Evolutionary conservation across 35 echinoderm and acorn worm species (phyloP), one percentile per base, ranked within the genome.

Genomic region (Diadema setosum): DNA sequence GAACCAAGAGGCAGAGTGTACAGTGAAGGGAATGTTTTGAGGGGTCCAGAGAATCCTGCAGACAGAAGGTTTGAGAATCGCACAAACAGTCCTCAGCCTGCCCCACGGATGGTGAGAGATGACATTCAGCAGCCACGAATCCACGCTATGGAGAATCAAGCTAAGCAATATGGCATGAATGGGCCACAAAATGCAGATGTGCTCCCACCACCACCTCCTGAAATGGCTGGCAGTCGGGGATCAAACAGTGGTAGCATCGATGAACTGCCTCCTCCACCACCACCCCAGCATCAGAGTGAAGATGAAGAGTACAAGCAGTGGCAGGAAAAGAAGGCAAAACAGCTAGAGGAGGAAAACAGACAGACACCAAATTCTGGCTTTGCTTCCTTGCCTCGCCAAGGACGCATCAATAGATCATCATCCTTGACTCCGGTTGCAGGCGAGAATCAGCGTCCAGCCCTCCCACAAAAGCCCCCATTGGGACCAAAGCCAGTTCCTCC

Each of bases 331-430:
- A 87, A 34, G 52, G 60, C 39, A 42, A 46, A 75, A 17, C 32
- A 42, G 56, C 64, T 74, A 5, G 42, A 70, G 49, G 85, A 75
- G 25, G 85, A 87, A 27, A 20, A 45, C 16, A 87, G 64, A 18
- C 61, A 87, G 27, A 35, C 73, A 5, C 73, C 73, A 14, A 78
- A 39, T 20, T 78, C 73, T 25, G 80, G 74, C 9, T 96, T 88
- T 86, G 94, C 94, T 42, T 96, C 94, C 26, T 70, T 96, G 20
- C 94, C 94, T 26, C 64, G 94, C 33, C 94, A 96, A 57, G 90
- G 94, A 29, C 89, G 94, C 12, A 96, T 96, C 42, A 88, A 88
- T 27, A 91, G 87, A 81, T 90, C 90, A 48, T 85, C 87, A 21
- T 85, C 92, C 30, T 40, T 85, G 52, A 58, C 82, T 58, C 73